phyloP scores from a whole-genome alignment of 2,113 vertebrate species.

The Oreochromis niloticus region DNA sequence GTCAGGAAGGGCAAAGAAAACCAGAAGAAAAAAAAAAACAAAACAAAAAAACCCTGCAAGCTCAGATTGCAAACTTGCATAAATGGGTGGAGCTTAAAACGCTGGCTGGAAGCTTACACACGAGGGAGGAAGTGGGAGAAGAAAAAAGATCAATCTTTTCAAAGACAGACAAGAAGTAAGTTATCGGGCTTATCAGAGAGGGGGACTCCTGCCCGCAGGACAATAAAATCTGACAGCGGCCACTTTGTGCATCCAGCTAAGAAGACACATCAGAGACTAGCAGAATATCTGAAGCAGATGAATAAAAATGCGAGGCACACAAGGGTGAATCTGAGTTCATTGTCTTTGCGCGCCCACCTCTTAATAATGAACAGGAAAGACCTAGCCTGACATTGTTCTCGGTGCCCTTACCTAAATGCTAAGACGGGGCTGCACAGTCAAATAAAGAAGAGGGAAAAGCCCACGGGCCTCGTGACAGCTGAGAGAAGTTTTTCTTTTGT shows the following conservation, averaged over 20 bases:
- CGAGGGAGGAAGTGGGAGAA: slow-evolving; percentile 26
- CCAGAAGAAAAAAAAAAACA: slow-evolving; percentile 28
- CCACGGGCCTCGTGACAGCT: slow-evolving; percentile 11
- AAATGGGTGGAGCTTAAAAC: slow-evolving; percentile 81
- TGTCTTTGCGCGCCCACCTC: not conserved
- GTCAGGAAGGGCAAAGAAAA: slow-evolving; percentile 28
- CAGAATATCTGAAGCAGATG: not conserved
- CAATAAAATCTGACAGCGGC: slow-evolving; percentile 35
- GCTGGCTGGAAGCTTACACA: slow-evolving; percentile 67
- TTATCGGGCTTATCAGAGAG: slow-evolving; percentile 51
- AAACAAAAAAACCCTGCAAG: slow-evolving; percentile 62
- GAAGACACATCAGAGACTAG: slow-evolving; percentile 5
- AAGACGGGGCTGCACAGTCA: not conserved
- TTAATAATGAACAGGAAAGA: not conserved
- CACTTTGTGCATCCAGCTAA: slow-evolving; percentile 75
- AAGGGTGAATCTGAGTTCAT: slow-evolving; percentile 44
- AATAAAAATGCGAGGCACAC: not conserved
- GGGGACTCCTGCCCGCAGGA: slow-evolving; percentile 42
- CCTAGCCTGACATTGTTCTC: not conserved
- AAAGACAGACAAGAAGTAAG: slow-evolving; percentile 70
- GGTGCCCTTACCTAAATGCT: not conserved
- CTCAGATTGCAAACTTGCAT: slow-evolving; percentile 93
- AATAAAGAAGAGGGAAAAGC: not conserved
- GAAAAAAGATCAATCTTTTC: slow-evolving; percentile 71
- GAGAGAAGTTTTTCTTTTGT: slow-evolving; percentile 20